phyloP scores from a whole-genome alignment of 2,888 invertebrate genomes.

The Cheiracanthium punctorium region DNA sequence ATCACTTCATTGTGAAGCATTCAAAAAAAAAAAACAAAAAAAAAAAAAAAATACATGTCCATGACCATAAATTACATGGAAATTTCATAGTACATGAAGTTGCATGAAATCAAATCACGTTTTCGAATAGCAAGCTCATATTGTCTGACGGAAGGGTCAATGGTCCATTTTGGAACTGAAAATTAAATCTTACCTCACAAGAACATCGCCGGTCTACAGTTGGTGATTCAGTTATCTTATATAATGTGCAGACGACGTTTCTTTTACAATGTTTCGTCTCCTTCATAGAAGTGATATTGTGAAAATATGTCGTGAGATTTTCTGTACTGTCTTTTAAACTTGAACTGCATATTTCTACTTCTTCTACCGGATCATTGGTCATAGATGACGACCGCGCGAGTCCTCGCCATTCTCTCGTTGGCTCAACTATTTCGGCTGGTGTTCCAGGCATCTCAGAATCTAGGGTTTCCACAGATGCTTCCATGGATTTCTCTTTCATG shows the following conservation, averaged over 20 bases:
- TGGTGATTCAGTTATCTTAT: slow-evolving; percentile 10
- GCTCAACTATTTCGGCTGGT: background rate
- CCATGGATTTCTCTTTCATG: background rate
- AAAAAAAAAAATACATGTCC: too few species aligned
- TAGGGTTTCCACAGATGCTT: background rate
- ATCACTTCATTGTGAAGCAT: too few species aligned
- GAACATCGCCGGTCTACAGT: too few species aligned
- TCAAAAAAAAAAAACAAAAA: too few species aligned
- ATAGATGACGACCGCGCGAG: slow-evolving; percentile 27
- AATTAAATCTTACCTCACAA: too few species aligned
- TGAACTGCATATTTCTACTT: slow-evolving; percentile 18
- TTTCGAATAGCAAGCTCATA: too few species aligned
- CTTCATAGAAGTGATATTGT: background rate
- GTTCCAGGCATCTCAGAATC: background rate
- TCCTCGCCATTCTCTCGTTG: background rate
- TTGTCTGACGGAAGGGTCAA: too few species aligned
- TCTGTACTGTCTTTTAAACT: background rate
- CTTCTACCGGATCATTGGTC: slow-evolving; percentile 23
- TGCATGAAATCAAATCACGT: too few species aligned
- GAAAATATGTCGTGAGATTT: background rate
- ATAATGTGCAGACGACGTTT: slow-evolving; percentile 23
- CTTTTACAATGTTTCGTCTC: background rate
- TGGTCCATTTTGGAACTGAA: too few species aligned
- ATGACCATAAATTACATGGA: too few species aligned
- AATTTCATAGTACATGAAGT: too few species aligned